Conservation (phyloP, 2,888 invertebrate species). For the Lycia hirtaria region DNA sequence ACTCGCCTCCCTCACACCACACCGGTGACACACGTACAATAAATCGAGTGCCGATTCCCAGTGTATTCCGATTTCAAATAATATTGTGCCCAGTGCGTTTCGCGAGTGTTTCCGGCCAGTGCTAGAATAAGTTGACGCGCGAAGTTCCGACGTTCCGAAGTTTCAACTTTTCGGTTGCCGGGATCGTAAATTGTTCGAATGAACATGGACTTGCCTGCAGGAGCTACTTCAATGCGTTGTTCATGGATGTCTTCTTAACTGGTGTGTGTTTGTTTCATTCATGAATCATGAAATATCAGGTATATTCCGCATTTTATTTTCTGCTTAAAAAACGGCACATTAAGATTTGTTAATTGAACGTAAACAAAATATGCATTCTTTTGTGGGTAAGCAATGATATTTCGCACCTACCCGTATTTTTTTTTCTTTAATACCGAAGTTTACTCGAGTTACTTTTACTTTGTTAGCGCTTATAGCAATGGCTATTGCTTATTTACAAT, state of each 20-base stretch:
- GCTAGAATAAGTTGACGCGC: conserved; percentile 41
- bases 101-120: conserved; percentile 65
- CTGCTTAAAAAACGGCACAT: conserved; percentile 43
- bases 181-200: conserved; percentile 66
- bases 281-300: conserved; percentile 46
- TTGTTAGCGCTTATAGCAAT: background rate
- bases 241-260: conserved; percentile 85
- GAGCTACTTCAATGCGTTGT: conserved; percentile 83
- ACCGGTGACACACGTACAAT: conserved; percentile 67
- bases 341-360: conserved; percentile 51
- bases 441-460: background rate
- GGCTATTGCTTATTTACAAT: conserved; percentile 5
- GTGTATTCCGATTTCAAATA: conserved; percentile 43
- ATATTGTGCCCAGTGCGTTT: conserved; percentile 42
- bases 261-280: conserved; percentile 71
- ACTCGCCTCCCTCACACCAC: conserved; percentile 71
- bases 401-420: conserved; percentile 50
- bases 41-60: conserved; percentile 60
- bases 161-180: conserved; percentile 57
- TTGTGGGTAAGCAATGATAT: conserved; percentile 57
- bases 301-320: conserved; percentile 29
- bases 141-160: conserved; percentile 29
- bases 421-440: background rate
- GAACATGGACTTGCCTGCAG: conserved; percentile 83
- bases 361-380: conserved; percentile 57